Percentiles rank a stretch among this genome's conserved stretches.
phyloP scores from a whole-genome alignment of 2,888 invertebrate genomes.

The Zaprionus lineosus region DNA sequence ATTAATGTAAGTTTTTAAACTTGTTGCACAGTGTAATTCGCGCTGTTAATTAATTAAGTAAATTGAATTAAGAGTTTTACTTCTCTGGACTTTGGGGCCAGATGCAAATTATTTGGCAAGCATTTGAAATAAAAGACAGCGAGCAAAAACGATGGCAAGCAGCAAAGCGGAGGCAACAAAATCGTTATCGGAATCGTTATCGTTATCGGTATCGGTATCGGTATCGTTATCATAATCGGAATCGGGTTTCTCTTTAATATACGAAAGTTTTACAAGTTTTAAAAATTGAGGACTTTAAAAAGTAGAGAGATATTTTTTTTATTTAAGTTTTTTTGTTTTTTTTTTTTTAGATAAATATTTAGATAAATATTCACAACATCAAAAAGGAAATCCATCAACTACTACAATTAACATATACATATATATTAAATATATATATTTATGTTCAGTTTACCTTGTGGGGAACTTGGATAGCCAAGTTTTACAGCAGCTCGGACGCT shows the following conservation, averaged over 20 bases:
- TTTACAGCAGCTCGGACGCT: constrained; percentile 93
- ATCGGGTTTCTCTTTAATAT: too few species aligned
- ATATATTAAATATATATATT: constrained; percentile 31
- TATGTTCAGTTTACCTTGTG: constrained; percentile 85
- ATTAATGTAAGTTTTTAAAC: background rate
- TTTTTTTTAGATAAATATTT: constrained; percentile 58
- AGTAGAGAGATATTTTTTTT: too few species aligned
- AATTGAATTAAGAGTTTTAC: constrained; percentile 59
- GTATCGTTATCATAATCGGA: too few species aligned
- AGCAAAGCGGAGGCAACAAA: constrained; percentile 63
- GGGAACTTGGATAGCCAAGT: constrained; percentile 98
- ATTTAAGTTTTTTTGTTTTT: too few species aligned
- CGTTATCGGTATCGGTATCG: too few species aligned
- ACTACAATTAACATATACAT: constrained; percentile 64
- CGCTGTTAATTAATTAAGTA: constrained; percentile 30
- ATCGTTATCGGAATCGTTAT: too few species aligned
- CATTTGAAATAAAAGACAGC: constrained; percentile 64
- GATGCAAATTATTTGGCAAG: constrained; percentile 62
- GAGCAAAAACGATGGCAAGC: constrained; percentile 75
- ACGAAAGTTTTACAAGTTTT: too few species aligned
- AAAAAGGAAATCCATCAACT: constrained; percentile 83
- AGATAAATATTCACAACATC: constrained; percentile 82
- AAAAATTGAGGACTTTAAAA: too few species aligned
- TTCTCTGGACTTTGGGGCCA: constrained; percentile 45
- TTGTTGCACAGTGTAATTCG: constrained; percentile 47